These are phyloP conservation scores for Arenaria interpres DNA, from an alignment of 2,113 vertebrate genomes.

Conservation along the genomic window DNA sequence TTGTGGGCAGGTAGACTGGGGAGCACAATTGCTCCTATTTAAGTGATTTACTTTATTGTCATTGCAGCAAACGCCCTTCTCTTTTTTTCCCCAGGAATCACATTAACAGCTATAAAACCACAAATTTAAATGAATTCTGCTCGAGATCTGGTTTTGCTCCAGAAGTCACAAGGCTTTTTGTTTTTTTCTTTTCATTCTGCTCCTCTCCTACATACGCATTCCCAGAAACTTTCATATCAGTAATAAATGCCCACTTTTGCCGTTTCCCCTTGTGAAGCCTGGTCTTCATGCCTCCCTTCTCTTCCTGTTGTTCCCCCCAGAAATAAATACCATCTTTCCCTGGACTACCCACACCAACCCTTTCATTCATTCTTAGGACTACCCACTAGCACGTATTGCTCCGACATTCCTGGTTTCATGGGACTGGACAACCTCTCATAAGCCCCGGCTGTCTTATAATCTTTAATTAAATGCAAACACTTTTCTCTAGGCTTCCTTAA, in stretches of 20 bases:
- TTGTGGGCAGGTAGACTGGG: neutral
- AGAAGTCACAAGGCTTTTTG: neutral
- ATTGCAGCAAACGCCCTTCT: neutral
- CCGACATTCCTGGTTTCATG: neutral
- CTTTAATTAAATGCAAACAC: conserved; percentile 11
- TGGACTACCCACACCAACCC: neutral
- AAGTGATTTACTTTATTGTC: conserved; percentile 34
- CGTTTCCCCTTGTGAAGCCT: neutral
- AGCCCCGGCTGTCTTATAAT: neutral
- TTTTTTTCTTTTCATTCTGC: neutral
- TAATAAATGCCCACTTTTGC: neutral
- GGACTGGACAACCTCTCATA: neutral
- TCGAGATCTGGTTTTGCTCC: neutral
- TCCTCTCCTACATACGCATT: neutral
- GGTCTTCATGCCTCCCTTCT: neutral
- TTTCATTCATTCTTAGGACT: neutral
- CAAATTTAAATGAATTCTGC: conserved; percentile 42
- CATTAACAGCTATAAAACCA: conserved; percentile 19
- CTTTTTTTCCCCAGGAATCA: neutral
- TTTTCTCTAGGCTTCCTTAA: neutral
- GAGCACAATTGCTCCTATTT: neutral
- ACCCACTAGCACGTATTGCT: neutral
- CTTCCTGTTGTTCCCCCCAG: neutral
- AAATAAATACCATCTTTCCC: neutral
- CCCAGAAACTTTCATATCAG: neutral